Evolutionary conservation across 2,113 vertebrate genomes (phyloP).

Genomic region (Tauraco erythrolophus): DNA sequence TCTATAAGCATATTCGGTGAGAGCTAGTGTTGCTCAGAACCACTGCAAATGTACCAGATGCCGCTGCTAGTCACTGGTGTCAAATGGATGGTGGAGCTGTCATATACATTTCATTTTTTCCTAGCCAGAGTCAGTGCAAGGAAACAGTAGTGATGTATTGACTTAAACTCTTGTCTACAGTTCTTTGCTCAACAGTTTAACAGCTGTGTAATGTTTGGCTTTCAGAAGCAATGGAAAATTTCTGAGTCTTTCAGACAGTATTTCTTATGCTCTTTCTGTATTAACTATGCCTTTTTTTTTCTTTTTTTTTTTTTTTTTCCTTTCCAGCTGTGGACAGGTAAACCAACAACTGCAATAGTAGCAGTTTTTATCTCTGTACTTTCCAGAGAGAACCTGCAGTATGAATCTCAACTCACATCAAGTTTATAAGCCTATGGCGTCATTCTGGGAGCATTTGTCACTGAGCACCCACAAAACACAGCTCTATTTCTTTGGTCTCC

Average conservation of each 20-base stretch:
- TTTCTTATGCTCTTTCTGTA: not conserved
- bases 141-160: not conserved
- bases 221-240: not conserved
- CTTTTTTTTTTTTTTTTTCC: too few species aligned
- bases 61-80: not conserved
- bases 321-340: not conserved
- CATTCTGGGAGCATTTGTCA: not conserved
- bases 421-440: not conserved
- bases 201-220: not conserved
- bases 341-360: not conserved
- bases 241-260: not conserved
- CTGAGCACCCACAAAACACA: not conserved
- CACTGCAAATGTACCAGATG: not conserved
- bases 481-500: conserved; percentile 32
- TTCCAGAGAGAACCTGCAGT: not conserved
- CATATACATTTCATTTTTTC: not conserved
- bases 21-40: not conserved
- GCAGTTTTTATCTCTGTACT: not conserved
- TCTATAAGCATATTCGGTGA: not conserved
- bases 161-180: not conserved
- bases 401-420: not conserved
- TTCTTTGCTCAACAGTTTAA: not conserved
- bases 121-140: not conserved
- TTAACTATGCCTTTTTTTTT: not conserved
- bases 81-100: not conserved